A percentile compares a stretch with the other conserved stretches of the same genome.
phyloP scores from a whole-genome alignment of 1,140 invertebrate genomes.

The Bombyx mandarina region DNA sequence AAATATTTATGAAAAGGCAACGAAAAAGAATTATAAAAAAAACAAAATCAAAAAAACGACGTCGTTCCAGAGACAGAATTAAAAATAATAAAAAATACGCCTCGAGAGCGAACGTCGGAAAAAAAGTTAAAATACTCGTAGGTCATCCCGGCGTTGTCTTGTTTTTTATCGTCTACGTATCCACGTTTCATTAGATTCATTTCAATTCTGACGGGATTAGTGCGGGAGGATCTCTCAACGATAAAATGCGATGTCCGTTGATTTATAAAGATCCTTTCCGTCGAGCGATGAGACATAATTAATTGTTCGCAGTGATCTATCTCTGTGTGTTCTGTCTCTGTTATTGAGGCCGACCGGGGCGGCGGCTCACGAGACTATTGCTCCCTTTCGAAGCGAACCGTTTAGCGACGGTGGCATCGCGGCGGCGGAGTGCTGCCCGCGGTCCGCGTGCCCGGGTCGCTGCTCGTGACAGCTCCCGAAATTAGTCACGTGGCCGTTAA shows the following conservation, averaged over 20 bases:
- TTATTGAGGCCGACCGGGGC: background rate
- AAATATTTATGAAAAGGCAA: slow-evolving; percentile 67
- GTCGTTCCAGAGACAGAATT: background rate
- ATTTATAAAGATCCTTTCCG: slow-evolving; percentile 54
- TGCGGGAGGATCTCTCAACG: slow-evolving; percentile 51
- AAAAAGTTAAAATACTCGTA: slow-evolving; percentile 65
- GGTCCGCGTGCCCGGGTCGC: slow-evolving; percentile 36
- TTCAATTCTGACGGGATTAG: slow-evolving; percentile 63
- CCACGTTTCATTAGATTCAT: slow-evolving; percentile 63
- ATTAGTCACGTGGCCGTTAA: slow-evolving; percentile 63
- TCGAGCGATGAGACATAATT: slow-evolving; percentile 42
- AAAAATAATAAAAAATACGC: slow-evolving; percentile 26
- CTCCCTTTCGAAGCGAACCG: no score
- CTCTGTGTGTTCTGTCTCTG: slow-evolving; percentile 8
- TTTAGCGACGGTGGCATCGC: background rate
- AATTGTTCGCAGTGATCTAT: slow-evolving; percentile 40
- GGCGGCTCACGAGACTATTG: no score
- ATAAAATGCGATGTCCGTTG: slow-evolving; percentile 56
- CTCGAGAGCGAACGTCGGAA: slow-evolving; percentile 49
- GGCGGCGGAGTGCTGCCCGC: slow-evolving; percentile 11
- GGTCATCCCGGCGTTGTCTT: slow-evolving; percentile 51
- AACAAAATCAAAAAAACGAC: slow-evolving; percentile 12
- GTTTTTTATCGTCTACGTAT: slow-evolving; percentile 34
- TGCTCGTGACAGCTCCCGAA: slow-evolving; percentile 57
- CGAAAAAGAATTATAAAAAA: slow-evolving; percentile 57